Conservation (phyloP, 2,113 vertebrate genomes). For the Phasianus colchicus region DNA sequence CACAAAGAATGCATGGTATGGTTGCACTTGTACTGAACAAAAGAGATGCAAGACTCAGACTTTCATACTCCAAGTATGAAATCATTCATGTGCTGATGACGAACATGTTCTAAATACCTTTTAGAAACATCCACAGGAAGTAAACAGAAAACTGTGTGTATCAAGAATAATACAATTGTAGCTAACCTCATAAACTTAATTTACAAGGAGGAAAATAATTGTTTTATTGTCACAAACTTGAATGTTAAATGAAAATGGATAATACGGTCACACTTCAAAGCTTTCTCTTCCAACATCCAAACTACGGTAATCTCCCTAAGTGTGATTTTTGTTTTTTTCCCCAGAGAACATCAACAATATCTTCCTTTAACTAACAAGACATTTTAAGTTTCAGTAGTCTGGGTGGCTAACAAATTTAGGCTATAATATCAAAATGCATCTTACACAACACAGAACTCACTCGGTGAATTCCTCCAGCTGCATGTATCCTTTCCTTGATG, state of each 20-base stretch:
- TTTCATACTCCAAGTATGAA: not conserved
- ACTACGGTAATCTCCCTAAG: not conserved
- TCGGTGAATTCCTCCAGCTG: not conserved
- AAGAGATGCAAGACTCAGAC: not conserved
- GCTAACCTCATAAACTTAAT: not conserved
- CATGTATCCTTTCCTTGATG: not conserved
- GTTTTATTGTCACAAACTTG: not conserved
- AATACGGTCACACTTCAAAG: not conserved
- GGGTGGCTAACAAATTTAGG: not conserved
- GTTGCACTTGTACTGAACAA: not conserved
- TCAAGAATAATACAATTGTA: not conserved
- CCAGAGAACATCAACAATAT: not conserved
- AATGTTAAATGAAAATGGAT: not conserved
- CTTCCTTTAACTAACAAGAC: not conserved
- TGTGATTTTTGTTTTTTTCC: not conserved
- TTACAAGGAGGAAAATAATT: not conserved
- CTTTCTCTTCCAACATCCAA: not conserved
- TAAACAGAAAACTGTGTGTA: not conserved
- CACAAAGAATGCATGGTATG: not conserved
- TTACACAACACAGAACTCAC: not conserved
- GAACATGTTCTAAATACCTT: not conserved
- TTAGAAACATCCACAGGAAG: accelerated
- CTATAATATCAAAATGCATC: not conserved
- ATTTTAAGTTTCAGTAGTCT: not conserved
- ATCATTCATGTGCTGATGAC: not conserved